Evolutionary conservation across 2,888 invertebrate genomes (phyloP).

Genomic region (Tenodera sinensis): DNA sequence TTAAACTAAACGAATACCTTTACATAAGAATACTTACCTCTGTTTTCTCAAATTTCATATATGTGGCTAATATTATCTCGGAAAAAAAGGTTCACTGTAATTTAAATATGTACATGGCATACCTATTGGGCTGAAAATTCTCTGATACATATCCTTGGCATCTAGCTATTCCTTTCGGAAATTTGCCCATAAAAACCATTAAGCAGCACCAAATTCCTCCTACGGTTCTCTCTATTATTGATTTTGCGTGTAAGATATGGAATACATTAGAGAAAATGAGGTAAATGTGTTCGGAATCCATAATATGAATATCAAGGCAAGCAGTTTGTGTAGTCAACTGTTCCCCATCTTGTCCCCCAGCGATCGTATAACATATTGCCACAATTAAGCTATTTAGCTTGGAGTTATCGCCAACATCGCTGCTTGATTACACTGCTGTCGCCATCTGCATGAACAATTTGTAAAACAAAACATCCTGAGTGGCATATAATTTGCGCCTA

Average conservation of each 20-base stretch:
- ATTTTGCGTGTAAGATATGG: not conserved
- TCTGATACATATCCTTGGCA: too few species aligned
- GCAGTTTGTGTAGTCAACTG: not conserved
- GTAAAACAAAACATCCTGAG: not conserved
- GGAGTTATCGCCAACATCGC: not conserved
- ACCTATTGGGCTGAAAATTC: too few species aligned
- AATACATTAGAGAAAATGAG: not conserved
- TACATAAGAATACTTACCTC: too few species aligned
- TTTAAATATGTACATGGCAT: too few species aligned
- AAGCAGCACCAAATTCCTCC: too few species aligned
- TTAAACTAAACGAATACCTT: too few species aligned
- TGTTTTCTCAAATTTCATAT: too few species aligned
- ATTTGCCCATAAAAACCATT: too few species aligned
- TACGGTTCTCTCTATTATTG: not conserved
- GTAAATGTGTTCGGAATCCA: not conserved
- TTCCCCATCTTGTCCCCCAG: not conserved
- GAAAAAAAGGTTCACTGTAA: too few species aligned
- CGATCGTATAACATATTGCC: slow-evolving; percentile 12
- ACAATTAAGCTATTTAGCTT: slow-evolving; percentile 23
- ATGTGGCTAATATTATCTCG: too few species aligned
- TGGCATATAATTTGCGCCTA: slow-evolving; percentile 10
- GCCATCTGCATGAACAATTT: slow-evolving; percentile 11
- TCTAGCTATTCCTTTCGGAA: too few species aligned
- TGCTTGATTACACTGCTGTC: slow-evolving; percentile 2
- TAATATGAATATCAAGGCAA: not conserved